Conservation (phyloP, 2,888 invertebrate species). For the Cistogaster globosa region DNA sequence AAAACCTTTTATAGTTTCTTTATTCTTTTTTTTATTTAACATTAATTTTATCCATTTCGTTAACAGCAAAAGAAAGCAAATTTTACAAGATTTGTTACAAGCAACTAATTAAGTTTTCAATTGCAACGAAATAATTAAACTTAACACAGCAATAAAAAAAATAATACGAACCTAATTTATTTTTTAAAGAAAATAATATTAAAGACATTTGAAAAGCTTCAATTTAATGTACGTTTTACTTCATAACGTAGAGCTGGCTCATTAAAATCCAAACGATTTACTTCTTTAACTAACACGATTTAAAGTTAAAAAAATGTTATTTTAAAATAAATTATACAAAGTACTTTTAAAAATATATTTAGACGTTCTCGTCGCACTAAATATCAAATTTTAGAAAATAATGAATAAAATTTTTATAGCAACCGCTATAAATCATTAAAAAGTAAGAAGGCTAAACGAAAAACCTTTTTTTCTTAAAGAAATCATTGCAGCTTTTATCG, state of each 20-base stretch:
- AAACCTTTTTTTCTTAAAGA: too few relatives aligned
- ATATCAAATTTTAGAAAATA: too few relatives aligned
- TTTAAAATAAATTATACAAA: too few relatives aligned
- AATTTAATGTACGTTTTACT: not conserved
- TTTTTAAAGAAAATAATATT: not conserved
- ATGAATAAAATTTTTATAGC: too few relatives aligned
- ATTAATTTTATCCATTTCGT: slow-evolving; percentile 1
- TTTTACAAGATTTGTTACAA: slow-evolving; percentile 46
- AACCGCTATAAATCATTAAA: too few relatives aligned
- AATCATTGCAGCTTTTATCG: not conserved
- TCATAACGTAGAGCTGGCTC: too few relatives aligned
- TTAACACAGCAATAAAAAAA: slow-evolving; percentile 41
- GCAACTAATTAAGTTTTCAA: slow-evolving; percentile 64
- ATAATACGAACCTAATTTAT: slow-evolving; percentile 28
- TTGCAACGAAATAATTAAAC: slow-evolving; percentile 60
- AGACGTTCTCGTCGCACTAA: too few relatives aligned
- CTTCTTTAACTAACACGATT: too few relatives aligned
- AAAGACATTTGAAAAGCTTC: not conserved
- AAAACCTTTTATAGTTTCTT: slow-evolving; percentile 14
- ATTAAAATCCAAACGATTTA: too few relatives aligned
- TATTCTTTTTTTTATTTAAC: not conserved
- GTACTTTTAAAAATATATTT: too few relatives aligned
- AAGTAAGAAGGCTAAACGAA: too few relatives aligned
- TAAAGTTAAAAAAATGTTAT: too few relatives aligned
- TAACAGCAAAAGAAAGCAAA: slow-evolving; percentile 5